These are phyloP conservation scores for Saturnia pavonia DNA, from an alignment of 2,888 invertebrate species.

Conservation along the genomic window DNA sequence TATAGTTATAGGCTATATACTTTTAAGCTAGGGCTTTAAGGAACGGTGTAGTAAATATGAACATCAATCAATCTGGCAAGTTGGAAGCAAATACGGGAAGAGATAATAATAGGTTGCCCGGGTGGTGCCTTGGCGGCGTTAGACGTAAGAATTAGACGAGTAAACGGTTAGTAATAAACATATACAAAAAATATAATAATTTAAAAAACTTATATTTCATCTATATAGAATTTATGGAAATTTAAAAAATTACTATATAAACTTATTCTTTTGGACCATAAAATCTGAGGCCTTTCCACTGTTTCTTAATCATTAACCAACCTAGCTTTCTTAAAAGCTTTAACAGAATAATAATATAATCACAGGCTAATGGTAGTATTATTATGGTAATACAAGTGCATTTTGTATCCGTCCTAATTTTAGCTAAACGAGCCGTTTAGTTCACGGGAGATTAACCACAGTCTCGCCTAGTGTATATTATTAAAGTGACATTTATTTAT, in stretches of 20 bases:
- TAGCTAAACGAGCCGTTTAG: constrained; percentile 64
- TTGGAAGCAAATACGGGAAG: too few relatives aligned
- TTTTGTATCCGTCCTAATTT: constrained; percentile 70
- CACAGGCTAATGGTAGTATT: constrained; percentile 61
- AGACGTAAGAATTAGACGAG: too few relatives aligned
- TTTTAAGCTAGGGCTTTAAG: too few relatives aligned
- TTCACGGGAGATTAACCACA: constrained; percentile 78
- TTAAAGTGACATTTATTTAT: background rate
- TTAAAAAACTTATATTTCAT: background rate
- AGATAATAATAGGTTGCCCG: too few relatives aligned
- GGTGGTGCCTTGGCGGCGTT: too few relatives aligned
- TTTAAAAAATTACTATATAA: background rate
- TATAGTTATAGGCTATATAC: too few relatives aligned
- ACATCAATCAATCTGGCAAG: too few relatives aligned
- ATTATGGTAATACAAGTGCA: constrained; percentile 69
- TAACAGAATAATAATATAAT: constrained; percentile 12
- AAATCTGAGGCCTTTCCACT: background rate
- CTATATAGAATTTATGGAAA: background rate
- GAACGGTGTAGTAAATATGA: too few relatives aligned
- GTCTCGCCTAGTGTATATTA: constrained; percentile 22
- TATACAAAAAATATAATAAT: too few relatives aligned
- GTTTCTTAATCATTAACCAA: background rate
- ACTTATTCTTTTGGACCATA: background rate
- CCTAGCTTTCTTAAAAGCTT: background rate
- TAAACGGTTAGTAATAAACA: too few relatives aligned